phyloP scores from a whole-genome alignment of 2,888 invertebrate genomes.

The Ophioninae sp. region DNA sequence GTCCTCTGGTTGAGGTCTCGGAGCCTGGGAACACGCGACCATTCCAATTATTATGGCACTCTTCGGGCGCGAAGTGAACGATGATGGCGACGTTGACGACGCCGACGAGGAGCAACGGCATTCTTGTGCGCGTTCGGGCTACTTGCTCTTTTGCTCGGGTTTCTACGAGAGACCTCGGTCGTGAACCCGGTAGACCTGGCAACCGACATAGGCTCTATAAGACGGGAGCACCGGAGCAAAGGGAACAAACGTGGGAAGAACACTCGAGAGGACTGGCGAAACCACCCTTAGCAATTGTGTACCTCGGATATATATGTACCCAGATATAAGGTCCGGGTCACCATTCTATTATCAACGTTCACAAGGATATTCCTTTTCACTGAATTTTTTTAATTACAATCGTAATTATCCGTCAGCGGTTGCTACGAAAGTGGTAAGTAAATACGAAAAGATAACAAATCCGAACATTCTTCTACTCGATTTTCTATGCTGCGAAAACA shows the following conservation, averaged over 20 bases:
- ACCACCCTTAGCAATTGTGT: neutral
- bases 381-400: conserved; percentile 79
- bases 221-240: conserved; percentile 10
- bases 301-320: neutral
- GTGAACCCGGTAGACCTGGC: conserved; percentile 8
- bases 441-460: conserved; percentile 74
- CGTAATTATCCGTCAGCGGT: conserved; percentile 71
- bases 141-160: conserved; percentile 51
- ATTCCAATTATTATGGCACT: conserved; percentile 79
- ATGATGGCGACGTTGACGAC: conserved; percentile 45
- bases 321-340: neutral
- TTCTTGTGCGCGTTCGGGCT: conserved; percentile 48
- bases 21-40: conserved; percentile 75
- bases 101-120: conserved; percentile 13
- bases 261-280: conserved; percentile 1
- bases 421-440: conserved; percentile 68
- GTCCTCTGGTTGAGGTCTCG: conserved; percentile 68
- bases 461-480: conserved; percentile 16
- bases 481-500: no score
- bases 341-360: conserved; percentile 30
- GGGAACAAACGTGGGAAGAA: conserved; percentile 19
- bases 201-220: neutral
- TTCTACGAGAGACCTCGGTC: conserved; percentile 16
- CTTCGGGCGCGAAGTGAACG: conserved; percentile 63
- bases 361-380: conserved; percentile 68